phyloP scores from a whole-genome alignment of 1,140 invertebrate genomes.

The Caenorhabditis tropicalis region DNA sequence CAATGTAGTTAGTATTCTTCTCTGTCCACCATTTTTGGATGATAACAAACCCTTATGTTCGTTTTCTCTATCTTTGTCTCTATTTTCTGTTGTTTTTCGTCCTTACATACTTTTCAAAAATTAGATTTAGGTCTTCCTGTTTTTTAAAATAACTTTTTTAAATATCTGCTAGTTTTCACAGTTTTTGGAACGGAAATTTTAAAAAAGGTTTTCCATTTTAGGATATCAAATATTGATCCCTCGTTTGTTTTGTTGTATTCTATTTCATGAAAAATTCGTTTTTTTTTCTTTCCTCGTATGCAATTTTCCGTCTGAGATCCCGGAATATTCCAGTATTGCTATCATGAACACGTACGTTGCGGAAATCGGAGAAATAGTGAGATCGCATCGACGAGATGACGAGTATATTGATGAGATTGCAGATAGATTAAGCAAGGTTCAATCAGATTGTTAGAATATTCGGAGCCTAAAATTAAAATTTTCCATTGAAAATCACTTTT shows the following conservation, averaged over 20 bases:
- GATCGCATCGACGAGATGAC: conserved; percentile 57
- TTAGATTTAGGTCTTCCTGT: too few relatives aligned
- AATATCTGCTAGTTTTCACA: background rate
- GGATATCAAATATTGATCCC: background rate
- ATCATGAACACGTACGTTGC: conserved; percentile 54
- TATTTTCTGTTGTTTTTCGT: background rate
- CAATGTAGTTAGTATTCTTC: background rate
- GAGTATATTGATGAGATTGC: conserved; percentile 56
- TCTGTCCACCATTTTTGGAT: background rate
- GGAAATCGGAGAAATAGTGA: conserved; percentile 60
- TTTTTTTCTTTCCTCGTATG: background rate
- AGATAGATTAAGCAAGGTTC: conserved; percentile 54
- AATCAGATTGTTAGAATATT: background rate
- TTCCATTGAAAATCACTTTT: background rate
- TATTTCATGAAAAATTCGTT: too few relatives aligned
- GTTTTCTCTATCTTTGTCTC: background rate
- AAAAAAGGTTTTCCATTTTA: too few relatives aligned
- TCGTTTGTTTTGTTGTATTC: background rate
- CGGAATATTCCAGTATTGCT: background rate
- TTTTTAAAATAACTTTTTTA: background rate
- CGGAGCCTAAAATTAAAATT: too few relatives aligned
- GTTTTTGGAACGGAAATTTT: background rate
- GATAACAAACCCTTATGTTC: background rate
- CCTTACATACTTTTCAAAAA: background rate
- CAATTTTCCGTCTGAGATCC: background rate